Evolutionary conservation across 2,113 vertebrate species (phyloP), one percentile per base, ranked within the genome.

Genomic region (Muntiacus muntjak): DNA sequence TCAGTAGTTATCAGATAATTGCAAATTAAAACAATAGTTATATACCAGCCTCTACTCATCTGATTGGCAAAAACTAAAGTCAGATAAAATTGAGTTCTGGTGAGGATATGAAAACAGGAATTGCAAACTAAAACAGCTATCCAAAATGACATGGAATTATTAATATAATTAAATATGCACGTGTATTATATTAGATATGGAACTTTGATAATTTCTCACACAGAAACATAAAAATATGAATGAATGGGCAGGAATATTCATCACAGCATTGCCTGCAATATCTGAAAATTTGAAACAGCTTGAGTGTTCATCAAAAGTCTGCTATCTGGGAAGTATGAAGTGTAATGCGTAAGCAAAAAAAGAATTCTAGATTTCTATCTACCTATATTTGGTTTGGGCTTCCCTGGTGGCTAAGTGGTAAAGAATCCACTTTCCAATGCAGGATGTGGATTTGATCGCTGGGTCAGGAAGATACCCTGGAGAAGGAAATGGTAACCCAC

Each of bases 51-150:
- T 95, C 28, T n/a, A 79, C 4, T 7, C 55, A 94, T 60, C 15
- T 94, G 26, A 78, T 43, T 74, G n/a, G n/a, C 58, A 95, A 79
- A 94, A 92, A 45, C 60, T 83, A 45, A 94, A 95, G 43, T 94
- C 33, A 78, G 43, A 85, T 57, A 89, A 98, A 96, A 67, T 36
- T 12, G 71, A 19, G 28, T 86, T 87, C 50, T 84, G 17, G 40
- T 87, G 28, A 90, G 43, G 55, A 87, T 45, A 25, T 64, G 25
- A 94, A 85, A 94, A 87, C 1, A 88, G 6, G 17, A 67, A 92
- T 40, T 84, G 8, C 67, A 81, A 89, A 81, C 36, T 36, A 64
- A 21, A 74, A 81, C 9, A 91, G 36, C 30, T 95, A 60, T 67
- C n/a, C 60, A 52, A 55, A 67, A 17, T 89, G 28, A 89, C 40